These are phyloP conservation scores for Danio albolineatus DNA, from an alignment of 2,797 vertebrate genomes.

Conservation along the genomic window DNA sequence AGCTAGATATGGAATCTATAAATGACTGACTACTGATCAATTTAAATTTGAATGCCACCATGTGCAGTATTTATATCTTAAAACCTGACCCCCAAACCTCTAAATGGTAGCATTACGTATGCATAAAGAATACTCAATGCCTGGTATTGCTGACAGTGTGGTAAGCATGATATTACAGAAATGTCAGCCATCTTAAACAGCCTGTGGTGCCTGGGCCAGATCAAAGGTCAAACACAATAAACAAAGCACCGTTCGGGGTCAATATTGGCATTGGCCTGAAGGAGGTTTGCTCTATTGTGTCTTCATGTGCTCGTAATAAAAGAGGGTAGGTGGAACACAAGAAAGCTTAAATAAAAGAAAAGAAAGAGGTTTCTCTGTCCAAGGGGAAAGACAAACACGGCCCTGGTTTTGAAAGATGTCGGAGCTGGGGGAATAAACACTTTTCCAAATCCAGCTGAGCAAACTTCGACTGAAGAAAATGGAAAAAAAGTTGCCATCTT, in stretches of 20 bases:
- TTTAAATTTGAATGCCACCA: too few species aligned
- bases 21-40: too few species aligned
- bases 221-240: conserved; percentile 63
- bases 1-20: too few species aligned
- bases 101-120: too few species aligned
- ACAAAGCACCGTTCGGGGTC: conserved; percentile 59
- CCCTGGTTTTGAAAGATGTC: conserved; percentile 54
- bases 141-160: too few species aligned
- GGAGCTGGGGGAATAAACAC: conserved; percentile 51
- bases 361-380: conserved; percentile 30
- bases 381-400: conserved; percentile 54
- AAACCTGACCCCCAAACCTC: too few species aligned
- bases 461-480: conserved; percentile 47
- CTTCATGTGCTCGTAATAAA: conserved; percentile 17
- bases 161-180: too few species aligned
- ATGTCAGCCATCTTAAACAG: conserved; percentile 27
- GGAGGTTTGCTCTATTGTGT: conserved; percentile 53
- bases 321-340: conserved; percentile 38
- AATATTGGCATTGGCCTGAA: conserved; percentile 71
- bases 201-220: conserved; percentile 21
- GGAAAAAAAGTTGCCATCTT: not conserved
- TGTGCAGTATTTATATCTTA: too few species aligned
- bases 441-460: conserved; percentile 56
- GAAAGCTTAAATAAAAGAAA: conserved; percentile 31
- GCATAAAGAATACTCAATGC: too few species aligned